These are phyloP conservation scores for Junonia oenone DNA, from an alignment of 2,888 invertebrate species.

Conservation along the genomic window DNA sequence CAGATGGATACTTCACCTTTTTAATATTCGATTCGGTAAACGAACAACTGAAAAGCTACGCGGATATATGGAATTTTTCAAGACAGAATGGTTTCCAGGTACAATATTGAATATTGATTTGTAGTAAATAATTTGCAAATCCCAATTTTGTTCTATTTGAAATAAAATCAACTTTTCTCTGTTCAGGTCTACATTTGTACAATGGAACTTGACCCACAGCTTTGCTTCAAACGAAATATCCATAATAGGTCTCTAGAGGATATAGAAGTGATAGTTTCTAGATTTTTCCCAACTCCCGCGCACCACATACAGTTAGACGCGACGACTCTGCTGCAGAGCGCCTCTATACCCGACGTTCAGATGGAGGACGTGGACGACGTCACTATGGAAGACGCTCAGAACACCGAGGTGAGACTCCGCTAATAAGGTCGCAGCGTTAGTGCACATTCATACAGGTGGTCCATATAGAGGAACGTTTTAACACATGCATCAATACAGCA, in stretches of 20 bases:
- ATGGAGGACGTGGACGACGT: slow-evolving; percentile 86
- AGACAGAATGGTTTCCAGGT: slow-evolving; percentile 93
- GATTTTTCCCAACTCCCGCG: slow-evolving; percentile 89
- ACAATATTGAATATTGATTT: slow-evolving; percentile 24
- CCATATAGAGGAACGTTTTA: no score
- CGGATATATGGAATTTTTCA: slow-evolving; percentile 93
- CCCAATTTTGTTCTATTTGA: neutral
- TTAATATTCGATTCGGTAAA: slow-evolving; percentile 96
- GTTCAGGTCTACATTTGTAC: slow-evolving; percentile 93
- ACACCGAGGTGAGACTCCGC: slow-evolving; percentile 66
- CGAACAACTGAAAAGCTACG: slow-evolving; percentile 88
- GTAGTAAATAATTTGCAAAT: neutral
- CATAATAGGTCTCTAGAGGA: slow-evolving; percentile 90
- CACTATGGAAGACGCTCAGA: slow-evolving; percentile 58
- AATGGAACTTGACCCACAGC: slow-evolving; percentile 88
- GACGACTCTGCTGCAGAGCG: slow-evolving; percentile 89
- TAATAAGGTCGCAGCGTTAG: slow-evolving; percentile 17
- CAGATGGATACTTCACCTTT: slow-evolving; percentile 88
- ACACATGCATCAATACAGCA: no score
- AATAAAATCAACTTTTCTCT: neutral
- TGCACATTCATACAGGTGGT: no score
- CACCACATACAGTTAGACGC: slow-evolving; percentile 91
- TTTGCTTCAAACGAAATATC: slow-evolving; percentile 90
- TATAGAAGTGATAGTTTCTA: slow-evolving; percentile 84
- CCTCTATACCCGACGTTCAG: slow-evolving; percentile 89